phyloP scores from a whole-genome alignment of 2,797 vertebrate species.

The Pseudochirops corinnae region DNA sequence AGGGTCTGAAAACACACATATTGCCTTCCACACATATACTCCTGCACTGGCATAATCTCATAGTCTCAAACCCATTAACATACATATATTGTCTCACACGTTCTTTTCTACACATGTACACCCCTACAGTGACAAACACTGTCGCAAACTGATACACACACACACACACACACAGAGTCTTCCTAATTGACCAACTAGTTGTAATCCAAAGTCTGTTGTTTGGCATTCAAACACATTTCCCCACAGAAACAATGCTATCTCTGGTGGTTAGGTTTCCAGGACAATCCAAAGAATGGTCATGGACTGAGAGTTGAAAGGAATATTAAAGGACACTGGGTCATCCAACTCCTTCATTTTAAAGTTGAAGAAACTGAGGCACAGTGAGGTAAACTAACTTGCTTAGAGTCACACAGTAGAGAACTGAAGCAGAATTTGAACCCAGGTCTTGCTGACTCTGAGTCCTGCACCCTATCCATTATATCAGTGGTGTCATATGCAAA shows the following conservation, averaged over 20 bases:
- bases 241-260: constrained; percentile 30
- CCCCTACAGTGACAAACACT: too few species aligned
- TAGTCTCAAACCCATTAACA: too few species aligned
- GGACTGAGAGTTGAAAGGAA: not conserved
- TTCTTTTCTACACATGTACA: too few species aligned
- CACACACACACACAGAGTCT: not conserved
- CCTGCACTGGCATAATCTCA: too few species aligned
- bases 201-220: not conserved
- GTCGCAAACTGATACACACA: too few species aligned
- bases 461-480: not conserved
- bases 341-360: not conserved
- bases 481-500: not conserved
- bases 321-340: not conserved
- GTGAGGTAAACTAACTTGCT: not conserved
- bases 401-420: not conserved
- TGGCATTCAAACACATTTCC: not conserved
- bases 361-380: not conserved
- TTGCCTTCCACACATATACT: too few species aligned
- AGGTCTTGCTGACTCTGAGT: not conserved
- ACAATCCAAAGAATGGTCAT: not conserved
- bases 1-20: not conserved
- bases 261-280: not conserved
- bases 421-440: not conserved
- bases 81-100: too few species aligned
- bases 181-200: not conserved